Conservation (phyloP, 2,888 invertebrate genomes). For the Heliconius erato region DNA sequence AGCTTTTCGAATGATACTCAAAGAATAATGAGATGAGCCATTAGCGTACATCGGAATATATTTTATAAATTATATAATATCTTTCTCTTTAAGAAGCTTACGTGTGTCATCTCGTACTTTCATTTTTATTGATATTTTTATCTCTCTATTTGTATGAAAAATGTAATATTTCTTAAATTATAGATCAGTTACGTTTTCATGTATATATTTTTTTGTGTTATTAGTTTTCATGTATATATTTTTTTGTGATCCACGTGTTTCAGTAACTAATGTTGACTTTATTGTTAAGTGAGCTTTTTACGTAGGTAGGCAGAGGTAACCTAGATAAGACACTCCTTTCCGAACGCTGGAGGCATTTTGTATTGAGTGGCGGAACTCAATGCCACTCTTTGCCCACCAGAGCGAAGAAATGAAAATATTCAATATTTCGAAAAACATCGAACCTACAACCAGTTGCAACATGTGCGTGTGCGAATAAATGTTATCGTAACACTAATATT, state of each 20-base stretch:
- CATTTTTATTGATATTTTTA: not conserved
- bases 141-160: not conserved
- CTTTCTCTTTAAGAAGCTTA: conserved; percentile 21
- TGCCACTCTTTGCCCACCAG: too few species aligned
- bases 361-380: too few species aligned
- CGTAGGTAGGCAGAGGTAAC: too few species aligned
- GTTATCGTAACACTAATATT: too few species aligned
- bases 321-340: too few species aligned
- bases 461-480: too few species aligned
- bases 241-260: not conserved
- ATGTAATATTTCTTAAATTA: not conserved
- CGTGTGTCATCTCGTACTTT: conserved; percentile 21
- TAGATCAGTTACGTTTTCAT: not conserved
- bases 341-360: too few species aligned
- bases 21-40: conserved; percentile 41
- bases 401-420: too few species aligned
- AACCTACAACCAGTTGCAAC: too few species aligned
- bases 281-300: not conserved
- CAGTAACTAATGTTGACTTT: not conserved
- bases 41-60: conserved; percentile 37
- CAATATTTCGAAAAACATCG: too few species aligned
- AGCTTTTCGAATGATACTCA: conserved; percentile 37
- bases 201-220: not conserved
- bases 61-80: conserved; percentile 31
- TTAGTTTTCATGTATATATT: not conserved